Percentiles rank a stretch among this genome's conserved stretches.
phyloP scores from a whole-genome alignment of 53 echinoderm and acorn worm species.

The Arbacia lixula region DNA sequence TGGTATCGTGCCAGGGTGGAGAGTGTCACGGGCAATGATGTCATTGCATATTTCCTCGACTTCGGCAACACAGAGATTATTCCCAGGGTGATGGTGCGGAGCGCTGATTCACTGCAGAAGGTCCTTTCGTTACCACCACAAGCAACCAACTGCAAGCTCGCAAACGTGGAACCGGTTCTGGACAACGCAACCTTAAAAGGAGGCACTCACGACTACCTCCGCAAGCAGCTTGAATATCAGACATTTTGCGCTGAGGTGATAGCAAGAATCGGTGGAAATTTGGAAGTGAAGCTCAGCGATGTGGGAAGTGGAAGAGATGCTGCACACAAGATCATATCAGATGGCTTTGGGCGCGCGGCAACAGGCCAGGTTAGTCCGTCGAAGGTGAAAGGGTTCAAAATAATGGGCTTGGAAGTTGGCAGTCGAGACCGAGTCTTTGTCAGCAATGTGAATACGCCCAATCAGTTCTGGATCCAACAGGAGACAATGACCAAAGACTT shows the following conservation, averaged over 20 bases:
- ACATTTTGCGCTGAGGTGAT: slow-evolving; percentile 39
- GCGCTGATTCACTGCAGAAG: slow-evolving; percentile 31
- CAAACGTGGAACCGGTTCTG: slow-evolving; percentile 65
- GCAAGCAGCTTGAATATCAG: slow-evolving; percentile 53
- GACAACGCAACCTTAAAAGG: slow-evolving; percentile 67
- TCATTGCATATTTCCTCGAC: slow-evolving; percentile 92
- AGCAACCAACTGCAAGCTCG: slow-evolving; percentile 82
- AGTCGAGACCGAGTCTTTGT: slow-evolving; percentile 77
- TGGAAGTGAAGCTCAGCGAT: slow-evolving; percentile 72
- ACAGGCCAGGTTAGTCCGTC: slow-evolving; percentile 39
- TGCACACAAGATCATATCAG: slow-evolving; percentile 63
- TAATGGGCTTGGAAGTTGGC: slow-evolving; percentile 65
- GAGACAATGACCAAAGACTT: slow-evolving; percentile 66
- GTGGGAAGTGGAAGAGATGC: slow-evolving; percentile 61
- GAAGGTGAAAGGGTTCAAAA: slow-evolving; percentile 36
- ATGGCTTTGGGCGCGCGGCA: slow-evolving; percentile 64
- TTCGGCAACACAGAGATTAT: slow-evolving; percentile 96
- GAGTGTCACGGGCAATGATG: slow-evolving; percentile 86
- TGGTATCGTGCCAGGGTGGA: slow-evolving; percentile 91
- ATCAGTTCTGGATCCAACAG: slow-evolving; percentile 91
- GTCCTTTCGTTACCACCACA: slow-evolving; percentile 66
- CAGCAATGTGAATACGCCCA: slow-evolving; percentile 68
- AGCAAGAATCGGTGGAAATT: slow-evolving; percentile 31
- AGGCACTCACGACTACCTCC: slow-evolving; percentile 72
- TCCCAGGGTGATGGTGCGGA: slow-evolving; percentile 71